phyloP scores from a whole-genome alignment of 2,888 invertebrate genomes.

The Drosophila rubida region DNA sequence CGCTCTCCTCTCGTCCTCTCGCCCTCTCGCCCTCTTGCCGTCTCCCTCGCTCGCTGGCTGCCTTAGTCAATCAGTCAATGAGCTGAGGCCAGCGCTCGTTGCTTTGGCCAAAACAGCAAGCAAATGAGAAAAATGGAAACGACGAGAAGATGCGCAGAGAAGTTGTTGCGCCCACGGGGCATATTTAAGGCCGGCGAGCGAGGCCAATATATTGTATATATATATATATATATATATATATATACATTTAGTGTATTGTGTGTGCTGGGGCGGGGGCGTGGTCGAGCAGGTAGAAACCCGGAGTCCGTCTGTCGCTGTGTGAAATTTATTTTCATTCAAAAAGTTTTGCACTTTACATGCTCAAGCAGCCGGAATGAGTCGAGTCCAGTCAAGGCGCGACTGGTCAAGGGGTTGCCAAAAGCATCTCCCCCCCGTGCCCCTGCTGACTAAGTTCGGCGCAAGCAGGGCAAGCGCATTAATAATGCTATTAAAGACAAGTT shows the following conservation, averaged over 20 bases:
- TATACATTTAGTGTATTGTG: too few species aligned
- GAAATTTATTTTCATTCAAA: conserved; percentile 81
- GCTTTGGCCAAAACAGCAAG: conserved; percentile 17
- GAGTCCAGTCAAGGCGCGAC: conserved; percentile 31
- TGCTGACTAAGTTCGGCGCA: conserved; percentile 14
- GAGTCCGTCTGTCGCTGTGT: conserved; percentile 41
- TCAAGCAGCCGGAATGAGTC: conserved; percentile 51
- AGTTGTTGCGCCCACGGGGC: conserved; percentile 50
- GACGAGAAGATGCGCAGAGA: conserved; percentile 18
- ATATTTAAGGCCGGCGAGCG: conserved; percentile 54
- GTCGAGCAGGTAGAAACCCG: conserved; percentile 38
- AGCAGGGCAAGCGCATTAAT: conserved; percentile 61
- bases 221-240: conserved; percentile 19
- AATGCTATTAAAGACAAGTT: conserved; percentile 64
- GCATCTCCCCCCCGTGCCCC: too few species aligned
- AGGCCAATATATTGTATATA: conserved; percentile 29
- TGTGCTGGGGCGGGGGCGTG: conserved; percentile 56
- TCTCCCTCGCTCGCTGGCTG: neutral
- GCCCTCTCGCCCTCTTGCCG: neutral
- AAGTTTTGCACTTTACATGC: conserved; percentile 69
- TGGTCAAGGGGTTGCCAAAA: conserved; percentile 22
- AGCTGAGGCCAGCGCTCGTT: conserved; percentile 25
- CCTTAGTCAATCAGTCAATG: conserved; percentile 75
- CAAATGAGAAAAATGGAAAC: conserved; percentile 4
- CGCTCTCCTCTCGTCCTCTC: neutral